Conservation (phyloP, 53 echinoderm and acorn worm species). For the Paracentrotus lividus region DNA sequence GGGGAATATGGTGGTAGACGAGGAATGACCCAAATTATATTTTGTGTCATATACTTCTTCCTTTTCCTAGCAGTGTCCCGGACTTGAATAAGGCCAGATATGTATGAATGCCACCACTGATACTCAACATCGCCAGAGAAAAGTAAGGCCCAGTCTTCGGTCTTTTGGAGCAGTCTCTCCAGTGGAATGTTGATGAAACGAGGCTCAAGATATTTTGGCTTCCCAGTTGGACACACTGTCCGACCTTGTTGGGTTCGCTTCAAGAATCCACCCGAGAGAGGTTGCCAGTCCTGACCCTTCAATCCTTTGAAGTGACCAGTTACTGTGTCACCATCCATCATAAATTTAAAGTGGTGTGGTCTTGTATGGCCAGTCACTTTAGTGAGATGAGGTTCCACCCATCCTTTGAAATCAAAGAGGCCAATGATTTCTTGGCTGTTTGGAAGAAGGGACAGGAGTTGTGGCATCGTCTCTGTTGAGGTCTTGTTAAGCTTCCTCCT, state of each 20-base stretch:
- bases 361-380: conserved; percentile 49
- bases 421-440: conserved; percentile 18
- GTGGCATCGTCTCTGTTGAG: conserved; percentile 41
- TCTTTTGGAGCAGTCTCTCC: background rate
- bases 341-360: conserved; percentile 65
- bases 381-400: conserved; percentile 43
- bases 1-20: conserved; percentile 20
- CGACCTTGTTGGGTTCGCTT: background rate
- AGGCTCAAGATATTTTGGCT: conserved; percentile 24
- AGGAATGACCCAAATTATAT: background rate
- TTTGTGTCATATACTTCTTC: conserved; percentile 5
- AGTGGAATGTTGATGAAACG: conserved; percentile 21
- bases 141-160: conserved; percentile 36
- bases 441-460: conserved; percentile 29
- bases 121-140: conserved; percentile 8
- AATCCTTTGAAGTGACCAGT: background rate
- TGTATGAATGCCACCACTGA: conserved; percentile 8
- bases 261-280: background rate
- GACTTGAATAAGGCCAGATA: background rate
- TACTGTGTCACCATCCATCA: background rate
- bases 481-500: conserved; percentile 45
- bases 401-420: conserved; percentile 55
- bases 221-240: conserved; percentile 28
- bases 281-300: conserved; percentile 16
- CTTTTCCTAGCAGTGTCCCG: background rate